Percentiles rank a stretch among this genome's conserved stretches.
Conservation (phyloP, 2,888 invertebrate species). For the Phania funesta region DNA sequence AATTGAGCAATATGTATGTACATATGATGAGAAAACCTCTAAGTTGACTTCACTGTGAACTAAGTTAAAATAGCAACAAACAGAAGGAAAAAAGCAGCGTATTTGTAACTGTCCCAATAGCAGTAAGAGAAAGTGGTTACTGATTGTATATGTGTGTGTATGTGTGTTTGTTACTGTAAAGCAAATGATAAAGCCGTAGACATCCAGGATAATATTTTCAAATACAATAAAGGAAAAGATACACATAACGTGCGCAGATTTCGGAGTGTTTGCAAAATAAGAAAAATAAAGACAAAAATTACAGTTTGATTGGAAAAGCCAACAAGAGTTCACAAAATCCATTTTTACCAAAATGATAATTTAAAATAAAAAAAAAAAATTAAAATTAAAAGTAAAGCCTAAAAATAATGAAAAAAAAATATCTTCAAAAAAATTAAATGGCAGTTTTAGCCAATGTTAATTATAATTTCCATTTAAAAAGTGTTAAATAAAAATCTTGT, state of each 20-base stretch:
- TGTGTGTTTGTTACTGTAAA: constrained; percentile 31
- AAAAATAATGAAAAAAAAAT: constrained; percentile 35
- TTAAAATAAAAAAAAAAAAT: too few species aligned
- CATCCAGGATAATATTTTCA: constrained; percentile 64
- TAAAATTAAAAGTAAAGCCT: too few species aligned
- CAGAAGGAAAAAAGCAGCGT: constrained; percentile 13
- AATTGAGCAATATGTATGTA: too few species aligned
- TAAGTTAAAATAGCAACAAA: not conserved
- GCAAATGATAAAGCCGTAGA: constrained; percentile 51
- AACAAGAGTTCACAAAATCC: not conserved
- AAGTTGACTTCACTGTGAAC: not conserved
- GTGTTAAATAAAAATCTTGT: not conserved
- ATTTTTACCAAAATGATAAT: constrained; percentile 20
- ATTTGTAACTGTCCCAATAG: not conserved
- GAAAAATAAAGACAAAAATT: not conserved
- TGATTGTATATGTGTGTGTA: not conserved
- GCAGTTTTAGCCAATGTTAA: constrained; percentile 7
- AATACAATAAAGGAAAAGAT: constrained; percentile 59
- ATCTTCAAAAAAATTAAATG: constrained; percentile 14
- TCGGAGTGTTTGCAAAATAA: constrained; percentile 36
- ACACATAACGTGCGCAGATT: constrained; percentile 67
- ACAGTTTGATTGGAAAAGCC: constrained; percentile 14
- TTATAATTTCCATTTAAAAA: constrained; percentile 19
- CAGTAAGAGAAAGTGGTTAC: constrained; percentile 2
- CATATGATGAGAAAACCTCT: not conserved